Percentiles rank a stretch among this genome's conserved stretches.
Evolutionary conservation across 2,113 vertebrate genomes (phyloP).

Genomic region (Oenanthe melanoleuca): DNA sequence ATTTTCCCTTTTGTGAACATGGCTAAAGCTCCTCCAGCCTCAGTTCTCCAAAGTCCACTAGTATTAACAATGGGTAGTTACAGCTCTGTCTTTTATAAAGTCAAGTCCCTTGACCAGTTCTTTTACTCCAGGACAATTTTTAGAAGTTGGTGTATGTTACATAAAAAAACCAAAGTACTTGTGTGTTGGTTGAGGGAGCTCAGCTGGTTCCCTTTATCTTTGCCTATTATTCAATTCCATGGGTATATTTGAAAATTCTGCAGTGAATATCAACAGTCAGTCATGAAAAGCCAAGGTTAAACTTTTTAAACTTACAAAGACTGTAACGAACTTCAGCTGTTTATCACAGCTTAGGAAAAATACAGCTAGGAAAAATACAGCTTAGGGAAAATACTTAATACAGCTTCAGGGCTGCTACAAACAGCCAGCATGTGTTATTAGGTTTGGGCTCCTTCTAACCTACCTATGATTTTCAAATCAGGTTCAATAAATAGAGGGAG

Average conservation of each 20-base stretch:
- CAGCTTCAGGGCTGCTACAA: background rate
- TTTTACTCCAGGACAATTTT: background rate
- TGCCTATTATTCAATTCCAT: background rate
- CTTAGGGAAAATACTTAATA: background rate
- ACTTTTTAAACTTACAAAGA: background rate
- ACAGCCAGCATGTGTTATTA: background rate
- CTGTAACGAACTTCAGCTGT: background rate
- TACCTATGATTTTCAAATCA: background rate
- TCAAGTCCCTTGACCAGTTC: background rate
- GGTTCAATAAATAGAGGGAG: background rate
- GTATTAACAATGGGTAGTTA: fast-evolving
- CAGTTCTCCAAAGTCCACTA: background rate
- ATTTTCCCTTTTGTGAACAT: background rate
- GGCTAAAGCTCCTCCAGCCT: background rate
- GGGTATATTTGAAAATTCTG: background rate
- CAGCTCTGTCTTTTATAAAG: background rate
- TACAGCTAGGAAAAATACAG: background rate
- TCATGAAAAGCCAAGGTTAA: background rate
- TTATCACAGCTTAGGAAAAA: background rate
- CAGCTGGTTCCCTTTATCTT: background rate
- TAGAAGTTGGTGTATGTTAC: background rate
- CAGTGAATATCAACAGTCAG: background rate
- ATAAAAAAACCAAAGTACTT: background rate
- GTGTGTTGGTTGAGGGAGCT: background rate
- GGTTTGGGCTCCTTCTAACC: background rate